Conservation (phyloP, 2,797 vertebrate genomes). For the Hylomyscus alleni region DNA sequence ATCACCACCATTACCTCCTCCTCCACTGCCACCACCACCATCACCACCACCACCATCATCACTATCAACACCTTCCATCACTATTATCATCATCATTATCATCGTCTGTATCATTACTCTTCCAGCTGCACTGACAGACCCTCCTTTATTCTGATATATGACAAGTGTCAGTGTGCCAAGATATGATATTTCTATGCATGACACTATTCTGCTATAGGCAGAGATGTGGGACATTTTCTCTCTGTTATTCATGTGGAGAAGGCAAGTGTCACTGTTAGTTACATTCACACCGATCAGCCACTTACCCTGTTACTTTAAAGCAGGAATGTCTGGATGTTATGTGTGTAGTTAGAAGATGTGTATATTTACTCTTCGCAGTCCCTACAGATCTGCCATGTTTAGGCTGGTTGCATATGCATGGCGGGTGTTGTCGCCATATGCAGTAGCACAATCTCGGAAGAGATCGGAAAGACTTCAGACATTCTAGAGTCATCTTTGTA, state of each 20-base stretch:
- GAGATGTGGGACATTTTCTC: background rate
- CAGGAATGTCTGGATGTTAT: constrained; percentile 32
- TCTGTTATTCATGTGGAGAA: background rate
- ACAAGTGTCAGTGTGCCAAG: background rate
- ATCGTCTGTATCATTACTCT: background rate
- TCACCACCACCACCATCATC: fast-evolving
- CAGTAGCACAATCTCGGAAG: background rate
- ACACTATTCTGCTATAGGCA: background rate
- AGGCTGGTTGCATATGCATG: background rate
- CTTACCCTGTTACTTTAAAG: constrained; percentile 40
- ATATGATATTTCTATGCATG: background rate
- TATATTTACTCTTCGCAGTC: constrained; percentile 38
- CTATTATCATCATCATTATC: background rate
- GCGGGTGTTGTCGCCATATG: fast-evolving
- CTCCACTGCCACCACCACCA: background rate
- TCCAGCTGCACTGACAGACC: background rate
- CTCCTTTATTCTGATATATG: background rate
- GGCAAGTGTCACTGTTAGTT: constrained; percentile 28
- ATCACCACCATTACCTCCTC: too few relatives aligned
- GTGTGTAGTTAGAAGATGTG: background rate
- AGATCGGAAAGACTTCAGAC: background rate
- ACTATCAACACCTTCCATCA: background rate
- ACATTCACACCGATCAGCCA: background rate
- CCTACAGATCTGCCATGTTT: constrained; percentile 16
- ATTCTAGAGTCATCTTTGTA: background rate